phyloP scores from a whole-genome alignment of 2,113 vertebrate genomes.

The Pteruthius melanotis region DNA sequence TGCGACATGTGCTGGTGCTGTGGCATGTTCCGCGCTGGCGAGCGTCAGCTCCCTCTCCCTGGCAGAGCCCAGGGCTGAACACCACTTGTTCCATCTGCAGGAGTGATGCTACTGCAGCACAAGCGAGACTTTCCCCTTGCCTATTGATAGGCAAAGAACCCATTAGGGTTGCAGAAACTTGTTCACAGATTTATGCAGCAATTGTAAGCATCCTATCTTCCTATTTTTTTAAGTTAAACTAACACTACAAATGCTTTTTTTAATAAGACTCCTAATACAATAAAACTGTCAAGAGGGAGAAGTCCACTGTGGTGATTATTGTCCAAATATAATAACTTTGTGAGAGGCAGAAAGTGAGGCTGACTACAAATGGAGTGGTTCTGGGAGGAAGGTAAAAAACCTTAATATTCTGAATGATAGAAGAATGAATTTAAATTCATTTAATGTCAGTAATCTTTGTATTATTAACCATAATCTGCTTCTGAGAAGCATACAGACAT shows the following conservation, averaged over 20 bases:
- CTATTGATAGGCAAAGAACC: not conserved
- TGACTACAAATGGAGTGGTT: not conserved
- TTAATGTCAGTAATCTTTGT: conserved; percentile 33
- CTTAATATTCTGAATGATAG: conserved; percentile 2
- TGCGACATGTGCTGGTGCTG: accelerated
- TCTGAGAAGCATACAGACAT: not conserved
- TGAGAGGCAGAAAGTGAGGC: not conserved
- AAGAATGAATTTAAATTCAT: conserved; percentile 32
- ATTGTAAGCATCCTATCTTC: not conserved
- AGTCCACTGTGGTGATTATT: not conserved
- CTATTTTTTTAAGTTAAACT: not conserved
- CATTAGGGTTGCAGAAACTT: not conserved
- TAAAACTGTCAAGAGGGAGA: not conserved
- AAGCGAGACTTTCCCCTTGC: not conserved
- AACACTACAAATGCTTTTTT: not conserved
- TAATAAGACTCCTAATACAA: not conserved
- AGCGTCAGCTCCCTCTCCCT: not conserved
- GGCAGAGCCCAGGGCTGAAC: not conserved
- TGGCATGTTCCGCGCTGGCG: accelerated
- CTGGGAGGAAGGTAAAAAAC: not conserved
- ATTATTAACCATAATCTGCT: conserved; percentile 40
- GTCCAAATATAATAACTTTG: not conserved
- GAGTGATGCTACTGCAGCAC: not conserved
- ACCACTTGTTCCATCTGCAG: not conserved
- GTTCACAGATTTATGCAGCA: not conserved